Conservation (phyloP, 2,797 vertebrate species). For the Distichodus sexfasciatus region DNA sequence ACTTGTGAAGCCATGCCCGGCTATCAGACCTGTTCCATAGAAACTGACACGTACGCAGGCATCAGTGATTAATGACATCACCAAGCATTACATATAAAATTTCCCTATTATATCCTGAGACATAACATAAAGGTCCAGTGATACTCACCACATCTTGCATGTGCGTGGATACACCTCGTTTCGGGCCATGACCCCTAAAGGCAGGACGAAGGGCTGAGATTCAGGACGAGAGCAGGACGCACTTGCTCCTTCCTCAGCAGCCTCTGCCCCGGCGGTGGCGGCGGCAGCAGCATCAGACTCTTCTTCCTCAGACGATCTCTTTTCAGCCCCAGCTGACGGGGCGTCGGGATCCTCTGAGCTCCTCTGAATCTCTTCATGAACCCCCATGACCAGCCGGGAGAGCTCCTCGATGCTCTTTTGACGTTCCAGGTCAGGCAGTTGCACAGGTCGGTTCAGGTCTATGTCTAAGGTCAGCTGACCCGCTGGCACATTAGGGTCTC, state of each 20-base stretch:
- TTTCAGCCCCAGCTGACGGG: slow-evolving; percentile 29
- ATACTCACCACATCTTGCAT: slow-evolving; percentile 87
- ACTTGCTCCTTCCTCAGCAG: slow-evolving; percentile 51
- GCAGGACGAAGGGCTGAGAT: slow-evolving; percentile 84
- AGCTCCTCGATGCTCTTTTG: slow-evolving; percentile 87
- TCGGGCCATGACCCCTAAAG: slow-evolving; percentile 88
- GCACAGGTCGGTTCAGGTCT: slow-evolving; percentile 82
- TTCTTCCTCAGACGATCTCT: background rate
- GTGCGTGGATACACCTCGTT: slow-evolving; percentile 92
- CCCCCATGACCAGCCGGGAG: slow-evolving; percentile 82
- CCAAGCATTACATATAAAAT: no score
- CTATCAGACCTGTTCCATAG: slow-evolving; percentile 93
- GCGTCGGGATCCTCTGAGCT: slow-evolving; percentile 53
- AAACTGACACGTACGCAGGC: slow-evolving; percentile 73
- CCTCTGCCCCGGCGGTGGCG: background rate
- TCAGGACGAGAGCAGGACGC: slow-evolving; percentile 49
- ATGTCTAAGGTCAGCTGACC: slow-evolving; percentile 93
- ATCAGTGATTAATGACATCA: background rate
- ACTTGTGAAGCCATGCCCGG: slow-evolving; percentile 95
- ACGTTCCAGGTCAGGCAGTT: slow-evolving; percentile 84
- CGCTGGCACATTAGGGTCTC: slow-evolving; percentile 96
- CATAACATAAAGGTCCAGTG: background rate
- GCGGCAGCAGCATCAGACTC: slow-evolving; percentile 22
- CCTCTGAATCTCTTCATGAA: slow-evolving; percentile 80
- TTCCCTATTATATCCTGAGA: no score